phyloP scores from a whole-genome alignment of 64 coral and sea anemone genomes.

The Montipora cactus region DNA sequence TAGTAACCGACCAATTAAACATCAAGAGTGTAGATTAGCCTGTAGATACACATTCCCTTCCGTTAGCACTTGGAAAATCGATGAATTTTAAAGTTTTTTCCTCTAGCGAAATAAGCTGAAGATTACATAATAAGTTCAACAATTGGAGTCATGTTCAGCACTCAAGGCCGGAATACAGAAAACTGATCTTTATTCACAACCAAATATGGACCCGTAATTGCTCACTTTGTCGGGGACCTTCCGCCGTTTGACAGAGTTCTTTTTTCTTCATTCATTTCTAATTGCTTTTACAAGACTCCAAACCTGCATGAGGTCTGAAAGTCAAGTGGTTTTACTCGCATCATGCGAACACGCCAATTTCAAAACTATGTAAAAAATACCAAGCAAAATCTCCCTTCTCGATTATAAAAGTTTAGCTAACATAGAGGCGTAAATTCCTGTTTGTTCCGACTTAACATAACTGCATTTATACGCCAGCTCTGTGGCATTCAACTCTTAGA shows the following conservation, averaged over 20 bases:
- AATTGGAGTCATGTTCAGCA: constrained; percentile 8
- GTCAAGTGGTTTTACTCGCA: constrained; percentile 11
- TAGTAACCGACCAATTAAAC: background rate
- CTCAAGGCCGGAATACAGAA: background rate
- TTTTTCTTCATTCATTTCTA: constrained; percentile 8
- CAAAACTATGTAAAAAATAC: background rate
- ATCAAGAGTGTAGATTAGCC: background rate
- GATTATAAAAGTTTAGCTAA: background rate
- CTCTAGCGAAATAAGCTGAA: background rate
- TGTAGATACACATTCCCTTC: background rate
- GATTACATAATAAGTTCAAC: constrained; percentile 5
- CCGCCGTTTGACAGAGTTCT: background rate
- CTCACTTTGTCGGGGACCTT: background rate
- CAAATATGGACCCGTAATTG: constrained; percentile 24
- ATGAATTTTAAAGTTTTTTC: background rate
- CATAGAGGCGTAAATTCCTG: background rate
- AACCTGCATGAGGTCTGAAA: constrained; percentile 35
- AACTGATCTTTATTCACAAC: background rate
- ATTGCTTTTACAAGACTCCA: constrained; percentile 32
- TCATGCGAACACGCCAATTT: constrained; percentile 14
- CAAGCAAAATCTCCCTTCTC: background rate
- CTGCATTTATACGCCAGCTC: background rate
- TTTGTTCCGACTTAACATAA: background rate
- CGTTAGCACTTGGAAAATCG: constrained; percentile 20
- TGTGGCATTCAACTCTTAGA: background rate